These are phyloP conservation scores for Synchiropus splendidus DNA, from an alignment of 2,113 vertebrate species.

Conservation along the genomic window DNA sequence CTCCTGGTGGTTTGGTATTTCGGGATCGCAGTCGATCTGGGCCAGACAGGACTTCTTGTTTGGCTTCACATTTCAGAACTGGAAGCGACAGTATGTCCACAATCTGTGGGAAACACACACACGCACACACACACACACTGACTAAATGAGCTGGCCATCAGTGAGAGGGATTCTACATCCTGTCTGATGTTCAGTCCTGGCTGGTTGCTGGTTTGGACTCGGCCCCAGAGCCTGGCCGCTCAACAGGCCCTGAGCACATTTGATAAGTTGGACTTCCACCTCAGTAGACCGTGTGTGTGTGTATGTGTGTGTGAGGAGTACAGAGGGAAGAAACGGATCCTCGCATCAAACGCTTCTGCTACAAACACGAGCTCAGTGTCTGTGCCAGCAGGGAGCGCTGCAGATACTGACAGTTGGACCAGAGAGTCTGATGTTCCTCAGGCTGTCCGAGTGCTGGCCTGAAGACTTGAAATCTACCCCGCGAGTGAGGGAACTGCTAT, in stretches of 20 bases:
- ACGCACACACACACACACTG: slow-evolving; percentile 13
- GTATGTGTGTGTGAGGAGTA: slow-evolving; percentile 5
- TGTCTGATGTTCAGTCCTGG: slow-evolving; percentile 20
- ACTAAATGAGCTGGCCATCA: slow-evolving; percentile 7
- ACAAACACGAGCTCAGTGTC: slow-evolving; percentile 28
- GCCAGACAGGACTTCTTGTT: too few species aligned
- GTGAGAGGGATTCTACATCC: slow-evolving; percentile 13
- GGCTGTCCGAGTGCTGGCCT: slow-evolving; percentile 15
- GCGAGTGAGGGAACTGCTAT: slow-evolving; percentile 12
- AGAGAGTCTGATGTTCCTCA: slow-evolving; percentile 19
- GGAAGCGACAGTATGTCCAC: not conserved
- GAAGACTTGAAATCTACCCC: slow-evolving; percentile 27
- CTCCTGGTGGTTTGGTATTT: too few species aligned
- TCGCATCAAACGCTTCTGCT: slow-evolving; percentile 29
- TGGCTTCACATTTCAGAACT: too few species aligned
- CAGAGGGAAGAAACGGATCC: slow-evolving; percentile 7
- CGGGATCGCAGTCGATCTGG: too few species aligned
- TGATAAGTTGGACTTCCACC: slow-evolving; percentile 32
- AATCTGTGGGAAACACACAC: slow-evolving; percentile 1
- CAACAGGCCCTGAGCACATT: slow-evolving; percentile 23
- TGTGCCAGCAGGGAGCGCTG: slow-evolving; percentile 22
- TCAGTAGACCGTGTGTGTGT: slow-evolving; percentile 3
- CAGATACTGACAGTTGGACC: slow-evolving; percentile 1
- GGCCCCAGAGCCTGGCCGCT: slow-evolving; percentile 18
- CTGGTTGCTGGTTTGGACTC: slow-evolving; percentile 12